Evolutionary conservation across 2,888 invertebrate species (phyloP).

Genomic region (Heterodera filipjevi): DNA sequence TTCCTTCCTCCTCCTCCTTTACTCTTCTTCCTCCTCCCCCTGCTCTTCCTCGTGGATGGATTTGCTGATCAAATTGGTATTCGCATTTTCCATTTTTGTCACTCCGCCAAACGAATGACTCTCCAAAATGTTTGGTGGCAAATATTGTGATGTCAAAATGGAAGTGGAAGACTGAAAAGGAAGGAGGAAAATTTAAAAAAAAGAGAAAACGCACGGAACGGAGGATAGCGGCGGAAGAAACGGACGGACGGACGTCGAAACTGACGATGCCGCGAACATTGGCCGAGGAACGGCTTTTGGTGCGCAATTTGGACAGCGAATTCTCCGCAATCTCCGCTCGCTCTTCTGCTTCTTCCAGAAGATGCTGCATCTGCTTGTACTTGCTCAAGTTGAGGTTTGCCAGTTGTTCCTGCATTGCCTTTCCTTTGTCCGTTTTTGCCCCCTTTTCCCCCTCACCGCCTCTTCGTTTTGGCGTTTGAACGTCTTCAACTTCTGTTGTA

Average conservation of each 20-base stretch:
- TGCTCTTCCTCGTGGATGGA: constrained; percentile 22
- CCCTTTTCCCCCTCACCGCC: constrained; percentile 66
- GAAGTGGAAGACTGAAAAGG: not conserved
- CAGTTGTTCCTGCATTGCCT: constrained; percentile 66
- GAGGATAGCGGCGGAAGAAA: constrained; percentile 11
- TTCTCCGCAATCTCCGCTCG: constrained; percentile 69
- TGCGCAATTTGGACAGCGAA: constrained; percentile 67
- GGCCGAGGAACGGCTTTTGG: constrained; percentile 60
- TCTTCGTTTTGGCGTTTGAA: constrained; percentile 71
- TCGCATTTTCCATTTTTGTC: not conserved
- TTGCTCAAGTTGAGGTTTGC: constrained; percentile 69
- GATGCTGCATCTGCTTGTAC: constrained; percentile 69
- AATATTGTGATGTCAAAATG: not conserved
- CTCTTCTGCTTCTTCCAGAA: constrained; percentile 69
- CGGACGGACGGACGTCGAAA: constrained; percentile 13
- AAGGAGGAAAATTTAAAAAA: not conserved
- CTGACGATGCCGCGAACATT: constrained; percentile 29
- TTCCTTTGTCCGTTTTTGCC: not conserved
- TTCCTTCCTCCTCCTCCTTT: not conserved
- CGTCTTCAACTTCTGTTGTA: constrained; percentile 78
- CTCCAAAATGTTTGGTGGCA: not conserved
- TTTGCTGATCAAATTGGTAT: constrained; percentile 1
- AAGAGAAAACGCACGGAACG: not conserved
- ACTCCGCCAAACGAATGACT: not conserved
- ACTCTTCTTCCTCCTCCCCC: not conserved